Percentiles rank a stretch among this genome's conserved stretches.
Evolutionary conservation across 2,113 vertebrate species (phyloP).

Genomic region (Brachyhypopomus gauderio): DNA sequence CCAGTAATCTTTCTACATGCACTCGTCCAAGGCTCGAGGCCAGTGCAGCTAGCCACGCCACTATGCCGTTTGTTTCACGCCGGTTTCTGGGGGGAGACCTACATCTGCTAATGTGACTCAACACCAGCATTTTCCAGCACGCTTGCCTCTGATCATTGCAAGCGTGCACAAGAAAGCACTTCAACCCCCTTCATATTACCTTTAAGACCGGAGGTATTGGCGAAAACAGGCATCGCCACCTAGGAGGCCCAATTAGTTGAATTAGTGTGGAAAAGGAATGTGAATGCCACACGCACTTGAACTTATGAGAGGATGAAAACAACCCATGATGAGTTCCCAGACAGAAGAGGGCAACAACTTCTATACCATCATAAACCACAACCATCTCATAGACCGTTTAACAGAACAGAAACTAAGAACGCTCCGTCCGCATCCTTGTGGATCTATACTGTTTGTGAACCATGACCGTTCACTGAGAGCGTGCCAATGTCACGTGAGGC

Average conservation of each 20-base stretch:
- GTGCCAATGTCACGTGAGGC: constrained; percentile 38
- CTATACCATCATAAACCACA: not conserved
- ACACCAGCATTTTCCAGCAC: constrained; percentile 3
- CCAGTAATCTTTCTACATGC: not conserved
- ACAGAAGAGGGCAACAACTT: not conserved
- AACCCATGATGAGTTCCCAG: not conserved
- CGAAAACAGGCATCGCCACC: not conserved
- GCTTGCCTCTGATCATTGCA: not conserved
- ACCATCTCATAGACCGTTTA: not conserved
- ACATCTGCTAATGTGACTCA: not conserved
- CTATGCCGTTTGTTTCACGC: not conserved
- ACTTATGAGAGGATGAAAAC: constrained; percentile 8
- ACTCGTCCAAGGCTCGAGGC: constrained; percentile 2
- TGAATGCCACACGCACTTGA: not conserved
- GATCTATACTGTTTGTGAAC: not conserved
- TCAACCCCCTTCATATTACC: not conserved
- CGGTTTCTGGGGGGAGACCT: not conserved
- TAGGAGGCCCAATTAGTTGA: not conserved
- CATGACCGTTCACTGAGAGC: constrained; percentile 13
- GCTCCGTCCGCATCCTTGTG: not conserved
- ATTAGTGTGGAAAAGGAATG: not conserved
- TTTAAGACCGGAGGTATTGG: not conserved
- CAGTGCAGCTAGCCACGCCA: not conserved
- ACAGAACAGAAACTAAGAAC: constrained; percentile 9
- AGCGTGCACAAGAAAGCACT: not conserved